phyloP scores from a whole-genome alignment of 2,113 vertebrate genomes.

The Scatophagus argus region DNA sequence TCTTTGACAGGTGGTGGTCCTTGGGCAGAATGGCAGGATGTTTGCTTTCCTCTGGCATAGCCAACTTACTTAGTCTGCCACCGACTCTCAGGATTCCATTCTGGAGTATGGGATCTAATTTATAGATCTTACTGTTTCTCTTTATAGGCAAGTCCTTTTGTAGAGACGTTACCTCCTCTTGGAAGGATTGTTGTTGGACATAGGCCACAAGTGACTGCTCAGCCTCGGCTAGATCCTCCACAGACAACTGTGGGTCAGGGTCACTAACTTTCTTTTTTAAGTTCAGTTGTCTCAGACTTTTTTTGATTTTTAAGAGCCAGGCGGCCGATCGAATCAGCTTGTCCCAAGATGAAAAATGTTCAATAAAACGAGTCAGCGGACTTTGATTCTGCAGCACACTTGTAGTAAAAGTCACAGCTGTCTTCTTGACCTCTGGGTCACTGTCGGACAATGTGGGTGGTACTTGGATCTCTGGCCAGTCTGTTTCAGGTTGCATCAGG shows the following conservation, averaged over 20 bases:
- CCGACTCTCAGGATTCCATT: neutral
- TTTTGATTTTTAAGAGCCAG: neutral
- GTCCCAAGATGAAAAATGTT: neutral
- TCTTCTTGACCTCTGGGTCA: neutral
- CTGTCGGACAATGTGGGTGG: neutral
- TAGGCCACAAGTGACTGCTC: neutral
- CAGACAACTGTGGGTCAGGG: neutral
- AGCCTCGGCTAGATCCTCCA: neutral
- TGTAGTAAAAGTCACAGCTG: neutral
- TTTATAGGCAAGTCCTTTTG: neutral
- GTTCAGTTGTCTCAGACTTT: neutral
- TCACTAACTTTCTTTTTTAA: neutral
- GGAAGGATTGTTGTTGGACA: neutral
- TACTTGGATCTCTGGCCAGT: neutral
- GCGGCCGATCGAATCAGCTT: neutral
- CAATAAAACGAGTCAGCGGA: neutral
- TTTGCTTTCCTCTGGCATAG: neutral
- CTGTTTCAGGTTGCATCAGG: neutral
- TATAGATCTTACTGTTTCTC: neutral
- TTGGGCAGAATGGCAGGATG: neutral
- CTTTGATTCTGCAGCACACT: neutral
- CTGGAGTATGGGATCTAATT: neutral
- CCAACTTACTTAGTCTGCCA: neutral
- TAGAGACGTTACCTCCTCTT: neutral
- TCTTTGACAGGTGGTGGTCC: neutral